Evolutionary conservation across 2,113 vertebrate species (phyloP), one percentile per base, ranked within the genome.

Genomic region (Laticauda laticaudata): DNA sequence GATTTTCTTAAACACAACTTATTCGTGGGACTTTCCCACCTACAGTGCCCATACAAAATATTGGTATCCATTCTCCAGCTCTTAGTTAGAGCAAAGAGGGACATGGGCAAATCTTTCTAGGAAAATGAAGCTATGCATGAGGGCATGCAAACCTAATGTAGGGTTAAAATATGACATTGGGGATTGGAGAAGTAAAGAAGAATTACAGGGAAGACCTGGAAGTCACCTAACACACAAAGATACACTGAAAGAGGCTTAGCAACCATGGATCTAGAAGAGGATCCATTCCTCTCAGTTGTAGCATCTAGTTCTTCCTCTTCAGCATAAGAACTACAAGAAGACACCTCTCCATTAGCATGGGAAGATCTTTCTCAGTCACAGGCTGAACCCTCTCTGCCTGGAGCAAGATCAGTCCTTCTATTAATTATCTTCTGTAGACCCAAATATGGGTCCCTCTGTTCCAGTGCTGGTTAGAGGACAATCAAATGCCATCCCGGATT

Each of bases 1-100:
- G 14, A 81, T 81, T 39, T 81, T 81, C 18, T 39, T 81, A 97
- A 98, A 93, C 98, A 99, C 95, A 98, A 98, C 48, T 98, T 98
- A 89, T 99, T 99, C 87, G 97, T 97, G 0, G 98, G 99, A 87
- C 98, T 99, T 34, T 98, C 98, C 0, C 98, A 99, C 93, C 98
- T 99, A 96, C 98, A 99, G 97, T 99, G 99, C 97, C 97, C 99
- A 99, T 99, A 97, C 95, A 99, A 98, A 92, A 86, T 45, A 3
- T 21, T 39, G 23, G 4, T 18, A 18, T 34, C 23, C 21, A 2
- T 64, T 34, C 20, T 9, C 2, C 5, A 34, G 56, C 14, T 12
- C 4, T n/a, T 24, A 34, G 14, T 24, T 15, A 29, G 39, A 39
- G 2, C 5, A 9, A 81, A 20, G 34, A 94, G 81, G 8, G 26